Evolutionary conservation across 2,113 vertebrate species (phyloP).

Genomic region (Danionella cerebrum): DNA sequence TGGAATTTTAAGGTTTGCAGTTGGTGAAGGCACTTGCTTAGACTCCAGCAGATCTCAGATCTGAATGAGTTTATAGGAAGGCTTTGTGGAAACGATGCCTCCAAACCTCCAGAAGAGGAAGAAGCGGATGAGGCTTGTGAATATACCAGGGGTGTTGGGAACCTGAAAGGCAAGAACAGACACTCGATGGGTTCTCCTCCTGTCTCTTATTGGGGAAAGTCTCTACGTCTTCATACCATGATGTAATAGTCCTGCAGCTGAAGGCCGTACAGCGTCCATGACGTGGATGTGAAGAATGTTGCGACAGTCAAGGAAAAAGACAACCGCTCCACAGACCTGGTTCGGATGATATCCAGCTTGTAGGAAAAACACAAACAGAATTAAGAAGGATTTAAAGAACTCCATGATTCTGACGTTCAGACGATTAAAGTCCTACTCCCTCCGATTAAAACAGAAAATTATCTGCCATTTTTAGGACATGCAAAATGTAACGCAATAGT

Average conservation of each 20-base stretch:
- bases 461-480: too few species aligned
- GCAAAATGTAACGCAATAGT: too few species aligned
- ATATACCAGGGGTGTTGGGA: constrained; percentile 80
- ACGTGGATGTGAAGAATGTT: constrained; percentile 80
- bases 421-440: too few species aligned
- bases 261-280: constrained; percentile 85
- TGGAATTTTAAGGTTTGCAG: too few species aligned
- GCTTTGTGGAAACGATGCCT: constrained; percentile 38
- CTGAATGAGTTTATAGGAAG: constrained; percentile 58
- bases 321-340: constrained; percentile 70
- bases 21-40: constrained; percentile 17
- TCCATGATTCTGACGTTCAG: not conserved
- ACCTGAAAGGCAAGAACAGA: constrained; percentile 59
- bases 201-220: not conserved
- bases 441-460: too few species aligned
- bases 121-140: constrained; percentile 80
- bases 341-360: constrained; percentile 74
- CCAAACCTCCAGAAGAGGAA: constrained; percentile 79
- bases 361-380: not conserved
- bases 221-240: constrained; percentile 59
- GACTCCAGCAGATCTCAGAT: constrained; percentile 52
- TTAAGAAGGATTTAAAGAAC: not conserved
- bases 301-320: constrained; percentile 82
- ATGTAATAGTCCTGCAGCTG: constrained; percentile 76
- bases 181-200: not conserved